Base-by-base conservation (phyloP, 2,113 vertebrate species). In the Salminus brasiliensis region DNA sequence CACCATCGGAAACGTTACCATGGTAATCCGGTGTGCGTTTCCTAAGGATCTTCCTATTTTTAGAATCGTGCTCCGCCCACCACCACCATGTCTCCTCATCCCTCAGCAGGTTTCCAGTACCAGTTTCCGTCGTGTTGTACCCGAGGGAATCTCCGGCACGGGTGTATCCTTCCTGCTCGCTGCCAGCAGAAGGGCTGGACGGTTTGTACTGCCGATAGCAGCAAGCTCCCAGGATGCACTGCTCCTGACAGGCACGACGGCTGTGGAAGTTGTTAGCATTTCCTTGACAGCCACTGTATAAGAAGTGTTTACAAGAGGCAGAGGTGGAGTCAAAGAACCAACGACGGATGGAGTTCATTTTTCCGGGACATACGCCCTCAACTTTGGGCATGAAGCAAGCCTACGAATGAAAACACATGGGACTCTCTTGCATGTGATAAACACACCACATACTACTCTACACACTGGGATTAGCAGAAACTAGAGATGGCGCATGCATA, bases 171-270 rank as follows among this genome's bases (percentile, higher is more conserved):
- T 80, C 77, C 11, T 77, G 55, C 15, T 39, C 76, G 25, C 83
- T 69, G 12, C 47, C 75, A 23, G 69, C 72, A 52, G 62, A 27
- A 15, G 9, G 52, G 8, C 23, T 55, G 23, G 21, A 12, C 5
- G 0, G 52, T 55, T 55, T n/a, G 25, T 23, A 55, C 3, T 80
- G 86, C 21, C 81, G 84, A 59, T 82, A 71, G 70, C 87, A 88
- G 78, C 88, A 90, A 32, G 82, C 83, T 74, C 90, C 89, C 34
- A 88, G 70, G 75, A 84, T 74, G 71, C 88, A 90, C 29, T 81
- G 85, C 49, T 83, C 68, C 70, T 69, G 78, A 53, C 86, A 90
- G 36, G 80, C 70, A 52, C 74, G 68, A 18, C 74, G 75, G 43
- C 83, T 89, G 30, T 39, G 67, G 70, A 91, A 89, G 71, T 84